These are phyloP conservation scores for Triplophysa yarkandensis DNA, from an alignment of 2,797 vertebrate genomes.

Conservation along the genomic window DNA sequence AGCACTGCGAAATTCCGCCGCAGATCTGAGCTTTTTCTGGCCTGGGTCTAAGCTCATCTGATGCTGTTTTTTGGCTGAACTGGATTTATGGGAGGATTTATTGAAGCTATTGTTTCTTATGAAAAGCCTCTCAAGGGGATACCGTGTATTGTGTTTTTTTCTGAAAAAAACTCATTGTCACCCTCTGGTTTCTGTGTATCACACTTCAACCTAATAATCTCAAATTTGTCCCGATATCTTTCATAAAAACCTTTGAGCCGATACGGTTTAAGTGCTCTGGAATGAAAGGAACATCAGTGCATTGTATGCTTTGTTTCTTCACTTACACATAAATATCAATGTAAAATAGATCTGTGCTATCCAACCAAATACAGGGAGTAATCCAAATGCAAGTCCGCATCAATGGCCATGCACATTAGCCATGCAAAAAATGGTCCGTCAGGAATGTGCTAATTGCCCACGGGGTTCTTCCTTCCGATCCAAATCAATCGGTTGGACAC, in stretches of 20 bases:
- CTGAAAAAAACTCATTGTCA: not conserved
- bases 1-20: constrained; percentile 27
- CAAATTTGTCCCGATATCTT: constrained; percentile 6
- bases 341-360: constrained; percentile 15
- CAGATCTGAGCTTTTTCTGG: constrained; percentile 20
- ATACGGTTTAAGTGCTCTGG: not conserved
- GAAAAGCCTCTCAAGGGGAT: constrained; percentile 26
- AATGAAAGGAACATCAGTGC: not conserved
- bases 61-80: constrained; percentile 5
- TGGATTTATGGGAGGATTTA: constrained; percentile 43
- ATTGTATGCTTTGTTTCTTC: constrained; percentile 22
- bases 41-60: not conserved
- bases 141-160: constrained; percentile 4
- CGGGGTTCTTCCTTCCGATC: constrained; percentile 52
- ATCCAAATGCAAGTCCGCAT: constrained; percentile 26
- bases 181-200: not conserved
- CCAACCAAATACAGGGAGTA: constrained; percentile 21
- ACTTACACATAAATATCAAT: constrained; percentile 8
- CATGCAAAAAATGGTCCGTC: constrained; percentile 41
- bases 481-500: constrained; percentile 50
- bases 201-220: constrained; percentile 2
- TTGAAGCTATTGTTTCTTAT: constrained; percentile 34
- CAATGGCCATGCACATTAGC: constrained; percentile 14
- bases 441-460: constrained; percentile 53
- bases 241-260: not conserved